Percentiles rank a stretch among this genome's conserved stretches.
Evolutionary conservation across 2,113 vertebrate genomes (phyloP).

Genomic region (Elgaria multicarinata): DNA sequence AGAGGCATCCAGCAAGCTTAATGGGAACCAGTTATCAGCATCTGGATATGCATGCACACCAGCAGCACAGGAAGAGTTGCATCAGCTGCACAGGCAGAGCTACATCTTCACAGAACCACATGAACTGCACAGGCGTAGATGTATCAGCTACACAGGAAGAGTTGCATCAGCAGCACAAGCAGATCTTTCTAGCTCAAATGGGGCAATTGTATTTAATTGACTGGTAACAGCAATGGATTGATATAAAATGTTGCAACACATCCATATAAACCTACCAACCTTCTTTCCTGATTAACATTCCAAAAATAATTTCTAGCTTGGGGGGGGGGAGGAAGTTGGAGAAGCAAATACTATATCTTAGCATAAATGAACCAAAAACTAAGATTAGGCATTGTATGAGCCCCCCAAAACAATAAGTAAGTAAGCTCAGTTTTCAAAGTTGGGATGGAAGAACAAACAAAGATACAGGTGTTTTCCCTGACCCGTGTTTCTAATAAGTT

Average conservation of each 20-base stretch:
- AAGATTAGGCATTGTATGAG: neutral
- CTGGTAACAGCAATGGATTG: neutral
- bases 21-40: neutral
- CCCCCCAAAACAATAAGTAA: neutral
- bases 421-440: neutral
- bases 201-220: neutral
- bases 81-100: neutral
- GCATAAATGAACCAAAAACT: neutral
- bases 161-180: neutral
- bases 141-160: neutral
- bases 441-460: neutral
- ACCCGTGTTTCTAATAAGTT: too few species aligned
- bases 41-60: neutral
- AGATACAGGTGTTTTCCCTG: neutral
- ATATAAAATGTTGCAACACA: neutral
- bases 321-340: too few species aligned
- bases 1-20: neutral
- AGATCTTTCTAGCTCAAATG: neutral
- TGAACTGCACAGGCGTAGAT: neutral
- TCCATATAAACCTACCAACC: neutral
- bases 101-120: neutral
- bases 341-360: neutral
- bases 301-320: neutral
- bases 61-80: neutral
- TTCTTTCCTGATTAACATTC: neutral